phyloP scores from a whole-genome alignment of 2,797 vertebrate species.

The Protonibea diacanthus region DNA sequence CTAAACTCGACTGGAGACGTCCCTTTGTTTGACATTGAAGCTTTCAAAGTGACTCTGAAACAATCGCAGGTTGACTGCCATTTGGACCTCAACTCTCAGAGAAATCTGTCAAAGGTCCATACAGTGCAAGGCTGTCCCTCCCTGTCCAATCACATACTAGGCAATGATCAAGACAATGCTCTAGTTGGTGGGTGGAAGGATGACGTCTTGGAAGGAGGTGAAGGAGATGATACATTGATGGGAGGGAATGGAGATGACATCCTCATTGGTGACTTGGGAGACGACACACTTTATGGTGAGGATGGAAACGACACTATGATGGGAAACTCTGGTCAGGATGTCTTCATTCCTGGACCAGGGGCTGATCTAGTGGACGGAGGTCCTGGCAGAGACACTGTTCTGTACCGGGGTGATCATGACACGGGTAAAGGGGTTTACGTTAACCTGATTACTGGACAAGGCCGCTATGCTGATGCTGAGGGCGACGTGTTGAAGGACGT shows the following conservation, averaged over 20 bases:
- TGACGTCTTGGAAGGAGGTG: constrained; percentile 61
- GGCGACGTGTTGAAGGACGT: constrained; percentile 74
- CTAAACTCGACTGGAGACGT: not conserved
- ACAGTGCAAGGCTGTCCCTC: constrained; percentile 64
- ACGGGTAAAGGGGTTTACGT: constrained; percentile 69
- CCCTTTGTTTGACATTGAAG: constrained; percentile 21
- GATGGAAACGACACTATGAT: constrained; percentile 71
- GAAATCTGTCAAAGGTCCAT: constrained; percentile 61
- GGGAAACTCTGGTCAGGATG: constrained; percentile 61
- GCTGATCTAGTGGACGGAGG: constrained; percentile 59
- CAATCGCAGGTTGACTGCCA: constrained; percentile 48
- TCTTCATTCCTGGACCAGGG: constrained; percentile 62
- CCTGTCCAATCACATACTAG: constrained; percentile 58
- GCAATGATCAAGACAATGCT: constrained; percentile 58
- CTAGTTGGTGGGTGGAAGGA: constrained; percentile 65
- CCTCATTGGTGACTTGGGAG: constrained; percentile 62
- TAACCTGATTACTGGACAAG: constrained; percentile 68
- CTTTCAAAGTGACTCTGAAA: constrained; percentile 68
- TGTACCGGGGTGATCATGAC: constrained; percentile 63
- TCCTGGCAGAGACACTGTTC: constrained; percentile 61
- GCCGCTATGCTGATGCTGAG: constrained; percentile 70
- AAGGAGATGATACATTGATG: constrained; percentile 67
- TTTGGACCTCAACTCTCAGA: constrained; percentile 57
- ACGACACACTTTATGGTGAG: constrained; percentile 73
- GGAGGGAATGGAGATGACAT: constrained; percentile 69